Percentiles rank a stretch among this genome's conserved stretches.
phyloP scores from a whole-genome alignment of 2,797 vertebrate species.

The Dryobates pubescens region DNA sequence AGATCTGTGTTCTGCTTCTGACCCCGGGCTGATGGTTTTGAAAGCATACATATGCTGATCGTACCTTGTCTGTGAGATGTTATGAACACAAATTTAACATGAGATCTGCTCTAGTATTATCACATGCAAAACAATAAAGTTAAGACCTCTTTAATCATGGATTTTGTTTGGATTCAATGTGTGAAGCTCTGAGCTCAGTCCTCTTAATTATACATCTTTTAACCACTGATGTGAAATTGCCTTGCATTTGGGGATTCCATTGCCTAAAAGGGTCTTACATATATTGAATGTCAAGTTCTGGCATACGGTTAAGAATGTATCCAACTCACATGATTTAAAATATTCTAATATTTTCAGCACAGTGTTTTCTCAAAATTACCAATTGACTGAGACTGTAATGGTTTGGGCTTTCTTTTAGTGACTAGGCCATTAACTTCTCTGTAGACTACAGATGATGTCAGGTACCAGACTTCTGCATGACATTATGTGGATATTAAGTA shows the following conservation, averaged over 20 bases:
- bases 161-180: conserved; percentile 47
- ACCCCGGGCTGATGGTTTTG: background rate
- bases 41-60: background rate
- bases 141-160: background rate
- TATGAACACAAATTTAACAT: background rate
- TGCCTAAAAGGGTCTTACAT: conserved; percentile 15
- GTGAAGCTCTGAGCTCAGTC: conserved; percentile 41
- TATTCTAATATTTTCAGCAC: background rate
- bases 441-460: background rate
- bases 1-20: background rate
- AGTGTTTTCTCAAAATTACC: background rate
- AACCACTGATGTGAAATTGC: conserved; percentile 45
- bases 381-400: background rate
- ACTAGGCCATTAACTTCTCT: background rate
- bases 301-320: conserved; percentile 11
- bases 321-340: background rate
- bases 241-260: conserved; percentile 54
- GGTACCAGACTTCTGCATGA: background rate
- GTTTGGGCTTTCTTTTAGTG: background rate
- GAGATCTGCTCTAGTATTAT: background rate
- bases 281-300: conserved; percentile 14
- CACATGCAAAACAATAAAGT: background rate
- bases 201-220: conserved; percentile 63
- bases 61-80: background rate
- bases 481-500: background rate